These are phyloP conservation scores for Drosophila ercepeae DNA, from an alignment of 1,140 invertebrate genomes.

Conservation along the genomic window DNA sequence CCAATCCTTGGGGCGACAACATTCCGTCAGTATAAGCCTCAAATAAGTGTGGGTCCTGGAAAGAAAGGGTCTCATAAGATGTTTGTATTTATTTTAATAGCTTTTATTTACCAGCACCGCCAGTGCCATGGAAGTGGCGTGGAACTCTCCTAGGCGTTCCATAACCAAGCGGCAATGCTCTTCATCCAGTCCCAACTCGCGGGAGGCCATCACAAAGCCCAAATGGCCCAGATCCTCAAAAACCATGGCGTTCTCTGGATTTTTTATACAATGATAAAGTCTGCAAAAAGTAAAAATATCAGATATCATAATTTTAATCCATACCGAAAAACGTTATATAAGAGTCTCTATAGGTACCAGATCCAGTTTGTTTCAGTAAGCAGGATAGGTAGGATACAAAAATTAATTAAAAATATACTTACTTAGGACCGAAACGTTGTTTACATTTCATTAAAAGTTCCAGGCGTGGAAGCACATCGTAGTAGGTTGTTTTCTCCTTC, in stretches of 20 bases:
- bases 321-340: too few relatives aligned
- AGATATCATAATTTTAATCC: too few relatives aligned
- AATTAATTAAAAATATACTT: conserved; percentile 2
- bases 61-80: neutral
- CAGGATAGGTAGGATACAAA: too few relatives aligned
- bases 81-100: neutral
- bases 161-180: conserved; percentile 65
- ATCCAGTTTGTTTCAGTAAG: too few relatives aligned
- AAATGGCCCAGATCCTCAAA: conserved; percentile 69
- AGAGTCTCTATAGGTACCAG: too few relatives aligned
- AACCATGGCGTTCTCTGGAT: conserved; percentile 65
- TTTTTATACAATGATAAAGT: conserved; percentile 64
- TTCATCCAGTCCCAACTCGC: conserved; percentile 64
- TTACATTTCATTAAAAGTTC: conserved; percentile 61
- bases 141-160: conserved; percentile 71
- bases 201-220: conserved; percentile 64
- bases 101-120: conserved; percentile 48
- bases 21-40: conserved; percentile 59
- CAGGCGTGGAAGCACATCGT: conserved; percentile 66
- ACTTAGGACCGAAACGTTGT: conserved; percentile 69
- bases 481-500: conserved; percentile 70
- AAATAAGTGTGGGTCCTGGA: conserved; percentile 53
- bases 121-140: conserved; percentile 71
- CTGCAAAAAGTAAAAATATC: conserved; percentile 18
- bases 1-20: conserved; percentile 52